A percentile compares a stretch with the other conserved stretches of the same genome.
Conservation (phyloP, 2,797 vertebrate species). For the Tapirus indicus region DNA sequence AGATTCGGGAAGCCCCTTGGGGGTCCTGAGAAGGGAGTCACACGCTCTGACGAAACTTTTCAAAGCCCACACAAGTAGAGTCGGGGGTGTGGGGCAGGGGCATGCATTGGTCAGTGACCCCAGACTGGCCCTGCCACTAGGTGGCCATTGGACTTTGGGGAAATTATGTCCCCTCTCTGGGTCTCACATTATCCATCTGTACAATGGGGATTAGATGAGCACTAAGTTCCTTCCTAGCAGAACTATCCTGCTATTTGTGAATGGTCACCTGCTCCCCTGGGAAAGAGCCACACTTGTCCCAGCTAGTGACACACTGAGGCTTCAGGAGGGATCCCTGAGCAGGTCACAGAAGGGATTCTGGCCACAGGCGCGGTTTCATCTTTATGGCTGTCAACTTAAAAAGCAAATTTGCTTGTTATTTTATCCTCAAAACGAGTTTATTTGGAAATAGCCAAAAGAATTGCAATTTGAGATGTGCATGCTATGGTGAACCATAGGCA, state of each 20-base stretch:
- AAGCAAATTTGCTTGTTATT: no score
- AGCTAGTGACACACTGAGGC: not conserved
- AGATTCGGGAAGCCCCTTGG: not conserved
- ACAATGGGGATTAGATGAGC: not conserved
- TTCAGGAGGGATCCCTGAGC: not conserved
- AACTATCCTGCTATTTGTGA: not conserved
- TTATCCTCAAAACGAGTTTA: no score
- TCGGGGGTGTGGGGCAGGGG: not conserved
- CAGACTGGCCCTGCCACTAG: not conserved
- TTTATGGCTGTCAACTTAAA: no score
- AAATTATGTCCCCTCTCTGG: not conserved
- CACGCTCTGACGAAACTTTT: not conserved
- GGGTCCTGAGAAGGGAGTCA: not conserved
- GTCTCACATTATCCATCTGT: not conserved
- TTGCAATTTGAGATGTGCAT: no score
- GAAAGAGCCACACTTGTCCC: not conserved
- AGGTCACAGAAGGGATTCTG: not conserved
- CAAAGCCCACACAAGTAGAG: not conserved
- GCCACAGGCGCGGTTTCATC: rapidly evolving
- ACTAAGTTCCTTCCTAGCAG: not conserved
- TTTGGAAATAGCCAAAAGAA: no score
- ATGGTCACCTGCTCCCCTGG: rapidly evolving
- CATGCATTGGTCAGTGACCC: not conserved
- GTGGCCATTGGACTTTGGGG: not conserved
- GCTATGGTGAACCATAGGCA: no score